phyloP scores from a whole-genome alignment of 1,140 invertebrate species.

The Elysia chlorotica region DNA sequence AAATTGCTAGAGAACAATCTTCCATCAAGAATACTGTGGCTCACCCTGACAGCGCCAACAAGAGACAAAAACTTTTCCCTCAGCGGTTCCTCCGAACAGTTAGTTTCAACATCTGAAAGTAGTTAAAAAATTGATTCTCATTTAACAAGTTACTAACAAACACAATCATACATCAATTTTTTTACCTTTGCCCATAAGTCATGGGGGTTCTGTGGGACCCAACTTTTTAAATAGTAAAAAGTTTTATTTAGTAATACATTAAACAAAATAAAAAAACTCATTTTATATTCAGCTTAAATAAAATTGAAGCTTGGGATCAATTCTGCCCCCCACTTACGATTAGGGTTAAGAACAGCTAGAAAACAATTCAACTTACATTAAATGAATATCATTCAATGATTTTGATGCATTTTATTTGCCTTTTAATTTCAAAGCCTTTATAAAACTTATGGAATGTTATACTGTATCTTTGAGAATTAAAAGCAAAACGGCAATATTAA shows the following conservation, averaged over 20 bases:
- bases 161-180: neutral
- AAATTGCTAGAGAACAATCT: too few relatives aligned
- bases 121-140: too few relatives aligned
- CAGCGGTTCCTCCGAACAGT: slow-evolving; percentile 63
- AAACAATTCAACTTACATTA: too few relatives aligned
- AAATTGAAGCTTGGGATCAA: too few relatives aligned
- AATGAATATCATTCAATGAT: neutral
- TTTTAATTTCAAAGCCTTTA: neutral
- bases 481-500: too few relatives aligned
- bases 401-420: neutral
- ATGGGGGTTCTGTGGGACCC: too few relatives aligned
- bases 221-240: neutral
- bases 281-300: too few relatives aligned
- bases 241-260: neutral
- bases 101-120: slow-evolving; percentile 75
- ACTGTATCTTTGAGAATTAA: too few relatives aligned
- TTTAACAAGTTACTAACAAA: too few relatives aligned
- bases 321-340: too few relatives aligned
- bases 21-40: too few relatives aligned
- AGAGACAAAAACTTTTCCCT: slow-evolving; percentile 77
- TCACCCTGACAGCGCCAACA: slow-evolving; percentile 75
- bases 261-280: neutral
- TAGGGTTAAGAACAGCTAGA: too few relatives aligned
- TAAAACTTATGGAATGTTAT: neutral
- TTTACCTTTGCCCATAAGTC: neutral